Conservation (phyloP, 2,797 vertebrate genomes). For the Microhierax caerulescens region DNA sequence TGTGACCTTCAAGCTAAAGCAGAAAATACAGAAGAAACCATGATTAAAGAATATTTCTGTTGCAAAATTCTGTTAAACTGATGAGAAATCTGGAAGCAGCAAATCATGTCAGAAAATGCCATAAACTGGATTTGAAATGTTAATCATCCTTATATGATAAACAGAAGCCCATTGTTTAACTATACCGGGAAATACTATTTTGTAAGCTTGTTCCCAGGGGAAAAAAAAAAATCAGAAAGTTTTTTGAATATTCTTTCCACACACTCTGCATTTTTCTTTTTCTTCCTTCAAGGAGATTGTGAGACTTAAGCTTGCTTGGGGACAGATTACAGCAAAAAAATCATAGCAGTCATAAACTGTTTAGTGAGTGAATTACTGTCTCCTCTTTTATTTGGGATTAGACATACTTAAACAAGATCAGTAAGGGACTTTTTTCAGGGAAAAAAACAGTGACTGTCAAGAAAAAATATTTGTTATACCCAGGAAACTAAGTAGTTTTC, state of each 20-base stretch:
- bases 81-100: neutral
- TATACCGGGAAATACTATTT: neutral
- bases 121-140: neutral
- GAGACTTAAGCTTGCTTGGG: conserved; percentile 51
- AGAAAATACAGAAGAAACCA: neutral
- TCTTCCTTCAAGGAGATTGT: neutral
- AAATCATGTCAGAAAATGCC: neutral
- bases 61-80: neutral
- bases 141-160: neutral
- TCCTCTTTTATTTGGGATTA: conserved; percentile 45
- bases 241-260: neutral
- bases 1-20: neutral
- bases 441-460: neutral
- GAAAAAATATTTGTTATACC: neutral
- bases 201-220: neutral
- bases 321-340: conserved; percentile 18
- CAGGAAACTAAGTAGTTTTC: neutral
- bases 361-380: conserved; percentile 39
- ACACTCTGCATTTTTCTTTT: neutral
- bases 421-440: neutral
- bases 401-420: conserved; percentile 44
- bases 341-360: neutral
- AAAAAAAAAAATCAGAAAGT: neutral
- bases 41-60: neutral
- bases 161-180: neutral